These are phyloP conservation scores for Thalassaphorura encarpata DNA, from an alignment of 1,140 invertebrate species.

Conservation along the genomic window DNA sequence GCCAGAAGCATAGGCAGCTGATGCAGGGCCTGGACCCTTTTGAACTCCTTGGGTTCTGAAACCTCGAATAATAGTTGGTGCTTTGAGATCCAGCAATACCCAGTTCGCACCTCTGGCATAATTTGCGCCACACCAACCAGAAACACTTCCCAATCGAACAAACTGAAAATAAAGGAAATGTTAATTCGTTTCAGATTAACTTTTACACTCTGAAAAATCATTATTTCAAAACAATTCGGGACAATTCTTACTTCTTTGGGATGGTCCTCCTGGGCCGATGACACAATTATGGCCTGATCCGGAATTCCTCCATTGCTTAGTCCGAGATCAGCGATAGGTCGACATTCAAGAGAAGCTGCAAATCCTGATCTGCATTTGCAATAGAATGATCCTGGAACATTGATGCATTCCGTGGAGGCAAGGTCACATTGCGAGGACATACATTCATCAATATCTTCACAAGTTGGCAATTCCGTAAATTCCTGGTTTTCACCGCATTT, in stretches of 20 bases:
- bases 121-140: constrained; percentile 78
- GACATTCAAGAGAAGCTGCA: constrained; percentile 73
- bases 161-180: constrained; percentile 43
- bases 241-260: constrained; percentile 55
- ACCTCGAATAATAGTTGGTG: constrained; percentile 78
- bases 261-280: constrained; percentile 67
- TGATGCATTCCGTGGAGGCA: constrained; percentile 82
- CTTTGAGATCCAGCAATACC: constrained; percentile 75
- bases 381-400: constrained; percentile 79
- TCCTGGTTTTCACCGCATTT: constrained; percentile 74
- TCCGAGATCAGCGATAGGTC: constrained; percentile 77
- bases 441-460: constrained; percentile 59
- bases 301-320: constrained; percentile 78
- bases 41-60: constrained; percentile 80
- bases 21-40: constrained; percentile 59
- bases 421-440: constrained; percentile 75
- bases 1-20: constrained; percentile 76
- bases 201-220: no score
- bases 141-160: constrained; percentile 61
- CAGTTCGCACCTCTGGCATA: constrained; percentile 75
- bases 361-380: constrained; percentile 82
- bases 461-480: constrained; percentile 66
- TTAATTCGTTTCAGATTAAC: not conserved
- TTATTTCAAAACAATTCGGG: no score
- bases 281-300: constrained; percentile 77